Evolutionary conservation across 64 coral and sea anemone species (phyloP).

Genomic region (Montipora efflorescens): DNA sequence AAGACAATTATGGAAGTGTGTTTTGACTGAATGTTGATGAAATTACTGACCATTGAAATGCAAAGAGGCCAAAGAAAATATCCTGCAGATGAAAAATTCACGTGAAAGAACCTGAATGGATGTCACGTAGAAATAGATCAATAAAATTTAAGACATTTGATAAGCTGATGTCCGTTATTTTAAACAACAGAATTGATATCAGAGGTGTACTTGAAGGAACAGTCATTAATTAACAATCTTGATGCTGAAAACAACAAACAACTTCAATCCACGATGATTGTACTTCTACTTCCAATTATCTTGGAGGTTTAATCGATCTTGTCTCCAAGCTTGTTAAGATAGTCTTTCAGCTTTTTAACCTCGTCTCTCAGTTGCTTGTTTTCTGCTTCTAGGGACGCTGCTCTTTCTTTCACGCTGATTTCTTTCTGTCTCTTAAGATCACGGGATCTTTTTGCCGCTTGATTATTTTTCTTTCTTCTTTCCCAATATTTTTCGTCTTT

Average conservation of each 20-base stretch:
- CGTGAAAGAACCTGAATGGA: too few relatives aligned
- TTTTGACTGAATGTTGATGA: too few relatives aligned
- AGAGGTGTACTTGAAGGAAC: background rate
- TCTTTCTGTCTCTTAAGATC: conserved; percentile 69
- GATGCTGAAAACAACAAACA: background rate
- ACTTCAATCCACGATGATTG: background rate
- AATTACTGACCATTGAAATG: too few relatives aligned
- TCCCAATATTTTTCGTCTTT: conserved; percentile 83
- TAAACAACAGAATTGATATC: too few relatives aligned
- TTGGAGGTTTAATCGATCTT: conserved; percentile 24
- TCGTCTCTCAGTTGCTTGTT: conserved; percentile 55
- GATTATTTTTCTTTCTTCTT: conserved; percentile 72
- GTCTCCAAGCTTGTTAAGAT: conserved; percentile 37
- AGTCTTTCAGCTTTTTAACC: conserved; percentile 56
- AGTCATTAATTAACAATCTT: background rate
- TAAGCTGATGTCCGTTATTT: too few relatives aligned
- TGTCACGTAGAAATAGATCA: too few relatives aligned
- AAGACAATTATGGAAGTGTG: too few relatives aligned
- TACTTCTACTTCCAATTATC: background rate
- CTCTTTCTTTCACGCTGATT: conserved; percentile 46
- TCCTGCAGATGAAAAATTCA: too few relatives aligned
- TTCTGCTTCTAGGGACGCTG: conserved; percentile 30
- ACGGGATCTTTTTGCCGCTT: conserved; percentile 69
- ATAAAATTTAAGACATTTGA: too few relatives aligned
- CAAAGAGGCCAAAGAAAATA: too few relatives aligned